phyloP scores from a whole-genome alignment of 1,140 invertebrate genomes.

The Choristoneura fumiferana region DNA sequence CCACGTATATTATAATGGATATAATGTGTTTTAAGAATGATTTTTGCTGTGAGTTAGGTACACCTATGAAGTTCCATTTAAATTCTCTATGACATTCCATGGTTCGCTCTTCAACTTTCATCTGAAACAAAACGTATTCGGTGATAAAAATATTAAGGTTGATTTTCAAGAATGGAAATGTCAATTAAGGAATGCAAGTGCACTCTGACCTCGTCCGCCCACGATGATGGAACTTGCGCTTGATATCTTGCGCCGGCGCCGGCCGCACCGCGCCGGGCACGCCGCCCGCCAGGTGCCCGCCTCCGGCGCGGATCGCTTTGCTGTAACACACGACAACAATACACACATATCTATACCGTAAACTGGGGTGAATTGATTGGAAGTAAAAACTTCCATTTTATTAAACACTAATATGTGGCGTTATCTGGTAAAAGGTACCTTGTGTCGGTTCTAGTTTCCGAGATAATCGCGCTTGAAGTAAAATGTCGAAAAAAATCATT shows the following conservation, averaged over 20 bases:
- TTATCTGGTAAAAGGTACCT: too few relatives aligned
- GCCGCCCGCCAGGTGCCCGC: conserved; percentile 83
- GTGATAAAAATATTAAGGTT: too few relatives aligned
- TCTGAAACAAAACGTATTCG: conserved; percentile 51
- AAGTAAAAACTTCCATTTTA: too few relatives aligned
- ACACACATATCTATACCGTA: conserved; percentile 13
- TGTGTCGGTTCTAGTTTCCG: too few relatives aligned
- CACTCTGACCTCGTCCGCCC: conserved; percentile 73
- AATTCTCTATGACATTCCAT: conserved; percentile 66
- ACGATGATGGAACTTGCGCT: conserved; percentile 80
- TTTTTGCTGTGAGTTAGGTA: conserved; percentile 69
- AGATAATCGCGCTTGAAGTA: too few relatives aligned
- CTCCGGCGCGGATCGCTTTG: conserved; percentile 96
- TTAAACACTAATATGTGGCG: too few relatives aligned
- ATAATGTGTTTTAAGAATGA: conserved; percentile 64
- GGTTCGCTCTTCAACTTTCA: conserved; percentile 73
- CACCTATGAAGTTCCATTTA: conserved; percentile 73
- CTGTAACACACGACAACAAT: conserved; percentile 74
- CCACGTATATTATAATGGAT: conserved; percentile 73
- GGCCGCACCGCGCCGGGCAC: conserved; percentile 65
- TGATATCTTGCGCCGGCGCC: conserved; percentile 70
- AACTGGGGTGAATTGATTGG: too few relatives aligned
- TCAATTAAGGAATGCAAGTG: too few relatives aligned
- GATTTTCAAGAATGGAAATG: too few relatives aligned
- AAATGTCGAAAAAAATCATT: too few relatives aligned